Conservation (phyloP, 2,888 invertebrate genomes). For the Eupeodes luniger region DNA sequence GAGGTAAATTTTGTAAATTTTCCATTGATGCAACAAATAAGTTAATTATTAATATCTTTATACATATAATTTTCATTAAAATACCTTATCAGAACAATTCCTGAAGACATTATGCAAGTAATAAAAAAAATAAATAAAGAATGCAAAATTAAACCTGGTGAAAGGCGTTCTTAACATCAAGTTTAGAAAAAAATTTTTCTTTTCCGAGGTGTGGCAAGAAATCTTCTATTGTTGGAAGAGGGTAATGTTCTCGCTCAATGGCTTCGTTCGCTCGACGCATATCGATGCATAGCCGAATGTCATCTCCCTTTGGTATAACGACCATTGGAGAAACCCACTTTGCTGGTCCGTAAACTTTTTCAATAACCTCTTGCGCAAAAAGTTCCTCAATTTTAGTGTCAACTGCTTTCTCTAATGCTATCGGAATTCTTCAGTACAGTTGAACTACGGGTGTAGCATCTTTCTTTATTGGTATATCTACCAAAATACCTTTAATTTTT, state of each 20-base stretch:
- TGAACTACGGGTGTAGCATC: not conserved
- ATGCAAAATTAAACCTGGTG: not conserved
- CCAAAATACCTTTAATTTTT: not conserved
- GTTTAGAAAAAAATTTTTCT: not conserved
- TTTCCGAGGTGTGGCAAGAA: not conserved
- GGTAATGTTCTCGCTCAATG: not conserved
- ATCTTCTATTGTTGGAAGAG: conserved; percentile 1
- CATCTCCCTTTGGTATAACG: not conserved
- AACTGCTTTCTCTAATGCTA: not conserved
- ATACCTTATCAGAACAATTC: too few relatives aligned
- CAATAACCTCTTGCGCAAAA: not conserved
- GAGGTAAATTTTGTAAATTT: too few relatives aligned
- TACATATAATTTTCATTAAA: too few relatives aligned
- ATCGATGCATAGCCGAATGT: not conserved
- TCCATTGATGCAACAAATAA: too few relatives aligned
- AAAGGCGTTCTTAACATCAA: not conserved
- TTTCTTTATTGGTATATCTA: not conserved
- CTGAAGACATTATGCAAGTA: too few relatives aligned
- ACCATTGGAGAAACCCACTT: not conserved
- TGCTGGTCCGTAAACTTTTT: not conserved
- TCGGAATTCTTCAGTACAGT: not conserved
- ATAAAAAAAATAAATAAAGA: too few relatives aligned
- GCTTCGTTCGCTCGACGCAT: not conserved
- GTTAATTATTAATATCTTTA: too few relatives aligned
- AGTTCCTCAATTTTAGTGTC: not conserved